These are phyloP conservation scores for Penelope pileata DNA, from an alignment of 2,113 vertebrate species.

Conservation along the genomic window DNA sequence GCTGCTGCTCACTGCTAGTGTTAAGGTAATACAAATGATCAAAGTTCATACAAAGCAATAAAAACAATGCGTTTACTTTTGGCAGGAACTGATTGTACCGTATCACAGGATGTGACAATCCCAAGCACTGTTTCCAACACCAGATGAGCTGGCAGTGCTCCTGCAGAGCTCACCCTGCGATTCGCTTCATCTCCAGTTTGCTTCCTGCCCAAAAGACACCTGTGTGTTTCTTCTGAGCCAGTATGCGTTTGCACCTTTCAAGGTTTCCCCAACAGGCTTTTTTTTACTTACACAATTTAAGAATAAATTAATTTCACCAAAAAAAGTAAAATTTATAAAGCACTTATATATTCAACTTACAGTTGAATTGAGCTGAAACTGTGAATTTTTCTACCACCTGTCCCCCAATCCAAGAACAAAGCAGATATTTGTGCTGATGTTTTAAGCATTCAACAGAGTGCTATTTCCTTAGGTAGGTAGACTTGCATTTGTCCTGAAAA, in stretches of 20 bases:
- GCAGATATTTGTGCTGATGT: too few relatives aligned
- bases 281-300: background rate
- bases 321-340: background rate
- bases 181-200: background rate
- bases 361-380: too few relatives aligned
- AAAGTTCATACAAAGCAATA: background rate
- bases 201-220: constrained; percentile 19
- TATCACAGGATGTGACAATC: background rate
- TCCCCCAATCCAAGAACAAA: too few relatives aligned
- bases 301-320: background rate
- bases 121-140: background rate
- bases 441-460: too few relatives aligned
- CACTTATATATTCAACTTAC: too few relatives aligned
- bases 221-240: background rate
- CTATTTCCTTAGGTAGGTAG: too few relatives aligned
- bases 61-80: background rate
- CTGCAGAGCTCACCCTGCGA: background rate
- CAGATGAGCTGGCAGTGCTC: constrained; percentile 1
- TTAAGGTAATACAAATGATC: background rate
- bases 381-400: too few relatives aligned
- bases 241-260: background rate
- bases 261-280: background rate
- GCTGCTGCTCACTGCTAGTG: rapidly evolving
- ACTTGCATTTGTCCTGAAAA: too few relatives aligned
- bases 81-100: background rate